These are phyloP conservation scores for Brachypteracias leptosomus DNA, from an alignment of 2,113 vertebrate species.

Conservation along the genomic window DNA sequence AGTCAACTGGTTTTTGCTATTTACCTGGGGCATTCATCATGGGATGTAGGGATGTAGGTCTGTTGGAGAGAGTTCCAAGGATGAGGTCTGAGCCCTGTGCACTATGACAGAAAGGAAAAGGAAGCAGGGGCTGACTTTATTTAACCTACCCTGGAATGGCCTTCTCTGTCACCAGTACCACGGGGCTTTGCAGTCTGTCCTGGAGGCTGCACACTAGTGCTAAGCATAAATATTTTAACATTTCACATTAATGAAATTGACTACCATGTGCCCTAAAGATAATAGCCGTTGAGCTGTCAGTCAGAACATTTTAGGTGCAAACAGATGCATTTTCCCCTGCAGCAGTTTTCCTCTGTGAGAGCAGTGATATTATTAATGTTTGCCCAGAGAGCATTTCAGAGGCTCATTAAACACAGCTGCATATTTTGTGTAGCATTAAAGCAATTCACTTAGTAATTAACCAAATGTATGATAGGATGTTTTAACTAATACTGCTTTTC, in stretches of 20 bases:
- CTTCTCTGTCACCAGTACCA: background rate
- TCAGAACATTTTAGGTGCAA: background rate
- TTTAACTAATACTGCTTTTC: constrained; percentile 19
- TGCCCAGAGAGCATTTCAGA: constrained; percentile 40
- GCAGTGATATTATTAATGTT: background rate
- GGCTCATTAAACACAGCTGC: constrained; percentile 50
- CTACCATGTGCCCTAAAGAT: background rate
- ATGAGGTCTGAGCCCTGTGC: background rate
- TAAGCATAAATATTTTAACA: constrained; percentile 31
- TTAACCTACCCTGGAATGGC: background rate
- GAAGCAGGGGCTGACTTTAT: background rate
- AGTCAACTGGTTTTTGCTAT: background rate
- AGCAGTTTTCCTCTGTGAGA: background rate
- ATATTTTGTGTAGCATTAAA: constrained; percentile 17
- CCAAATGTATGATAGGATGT: background rate
- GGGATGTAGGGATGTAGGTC: background rate
- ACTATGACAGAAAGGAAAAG: background rate
- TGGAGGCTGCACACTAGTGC: background rate
- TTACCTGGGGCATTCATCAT: background rate
- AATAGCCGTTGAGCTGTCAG: background rate
- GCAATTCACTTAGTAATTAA: constrained; percentile 53
- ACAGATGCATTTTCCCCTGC: constrained; percentile 10
- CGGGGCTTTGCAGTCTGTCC: background rate
- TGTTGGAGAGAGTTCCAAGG: background rate
- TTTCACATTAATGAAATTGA: background rate